Base-by-base conservation (phyloP, 2,113 vertebrate genomes). In the Myiagra hebetior region DNA sequence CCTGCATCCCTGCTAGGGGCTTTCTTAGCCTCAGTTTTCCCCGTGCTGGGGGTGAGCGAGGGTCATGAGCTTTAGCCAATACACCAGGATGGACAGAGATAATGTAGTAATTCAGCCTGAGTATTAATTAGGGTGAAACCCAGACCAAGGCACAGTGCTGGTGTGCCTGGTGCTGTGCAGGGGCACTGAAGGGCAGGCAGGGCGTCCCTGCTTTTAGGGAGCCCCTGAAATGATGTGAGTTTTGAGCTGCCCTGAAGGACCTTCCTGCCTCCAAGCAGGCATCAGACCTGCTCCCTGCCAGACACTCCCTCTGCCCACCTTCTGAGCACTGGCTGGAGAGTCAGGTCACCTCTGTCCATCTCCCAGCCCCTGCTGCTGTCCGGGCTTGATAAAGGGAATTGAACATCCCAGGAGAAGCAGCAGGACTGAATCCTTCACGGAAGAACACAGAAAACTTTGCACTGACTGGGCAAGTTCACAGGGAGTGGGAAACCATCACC, bases 61-160 rank as follows among this genome's bases (percentile, higher is more conserved):
- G 26, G 35, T 57, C 13, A 4, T 8, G 3, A 2, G 21, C 47
- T 28, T 30, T 24, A 26, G 42, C 8, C 76, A 72, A 62, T 23
- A 18, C 26, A 37, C 46, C 52, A 30, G 13, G 78, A 8, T 2
- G 9, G 57, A 27, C 39, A 55, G 67, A 60, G 15, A 14, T 75
- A 17, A n/a, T 21, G 50, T 37, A 27, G 14, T 49, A 68, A 35
- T 46, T 28, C 28, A 62, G 13, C 24, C 37, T 37, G 37, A 28
- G 44, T 55, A 5, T 59, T 37, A 59, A 52, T 53, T 20, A 23
- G 78, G 22, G 46, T 16, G 22, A 47, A 82, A n/a, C 26, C 17
- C 0, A 0, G n/a, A 13, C 13, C 21, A 4, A 74, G 42, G 23
- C 41, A 7, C 15, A 22, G 39, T 21, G 10, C 53, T 46, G 5